Evolutionary conservation across 2,113 vertebrate genomes (phyloP).

Genomic region (Pelvicachromis taeniatus): DNA sequence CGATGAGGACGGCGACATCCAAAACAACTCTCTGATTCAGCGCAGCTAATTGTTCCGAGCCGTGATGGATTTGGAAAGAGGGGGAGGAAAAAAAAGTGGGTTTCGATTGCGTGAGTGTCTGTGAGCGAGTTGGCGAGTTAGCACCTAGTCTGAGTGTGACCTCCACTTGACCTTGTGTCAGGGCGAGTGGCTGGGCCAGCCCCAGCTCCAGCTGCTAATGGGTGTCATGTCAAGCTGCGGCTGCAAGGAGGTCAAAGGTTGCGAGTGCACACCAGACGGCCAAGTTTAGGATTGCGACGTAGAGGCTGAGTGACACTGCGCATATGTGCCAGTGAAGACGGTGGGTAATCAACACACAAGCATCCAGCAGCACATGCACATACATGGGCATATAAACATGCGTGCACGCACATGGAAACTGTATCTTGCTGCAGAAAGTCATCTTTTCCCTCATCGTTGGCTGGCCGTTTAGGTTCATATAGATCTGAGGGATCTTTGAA

Average conservation of each 20-base stretch:
- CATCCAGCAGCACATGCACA: background rate
- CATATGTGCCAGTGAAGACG: slow-evolving; percentile 55
- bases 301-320: slow-evolving; percentile 64
- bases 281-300: slow-evolving; percentile 70
- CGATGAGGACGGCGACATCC: slow-evolving; percentile 67
- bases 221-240: slow-evolving; percentile 64
- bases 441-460: slow-evolving; percentile 62
- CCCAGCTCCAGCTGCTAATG: slow-evolving; percentile 73
- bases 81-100: background rate
- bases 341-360: background rate
- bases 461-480: slow-evolving; percentile 87
- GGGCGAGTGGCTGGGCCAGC: slow-evolving; percentile 37
- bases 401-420: background rate
- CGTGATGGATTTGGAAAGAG: slow-evolving; percentile 30
- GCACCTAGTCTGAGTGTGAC: slow-evolving; percentile 88
- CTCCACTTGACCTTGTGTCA: slow-evolving; percentile 68
- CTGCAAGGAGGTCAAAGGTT: slow-evolving; percentile 59
- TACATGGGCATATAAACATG: background rate
- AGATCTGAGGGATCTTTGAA: slow-evolving; percentile 92
- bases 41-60: slow-evolving; percentile 82
- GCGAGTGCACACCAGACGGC: slow-evolving; percentile 50
- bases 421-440: slow-evolving; percentile 39
- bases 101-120: slow-evolving; percentile 78
- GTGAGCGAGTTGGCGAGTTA: slow-evolving; percentile 97
- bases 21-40: slow-evolving; percentile 67